Evolutionary conservation across 2,888 invertebrate species (phyloP).

Genomic region (Didymodactylos carnosus): DNA sequence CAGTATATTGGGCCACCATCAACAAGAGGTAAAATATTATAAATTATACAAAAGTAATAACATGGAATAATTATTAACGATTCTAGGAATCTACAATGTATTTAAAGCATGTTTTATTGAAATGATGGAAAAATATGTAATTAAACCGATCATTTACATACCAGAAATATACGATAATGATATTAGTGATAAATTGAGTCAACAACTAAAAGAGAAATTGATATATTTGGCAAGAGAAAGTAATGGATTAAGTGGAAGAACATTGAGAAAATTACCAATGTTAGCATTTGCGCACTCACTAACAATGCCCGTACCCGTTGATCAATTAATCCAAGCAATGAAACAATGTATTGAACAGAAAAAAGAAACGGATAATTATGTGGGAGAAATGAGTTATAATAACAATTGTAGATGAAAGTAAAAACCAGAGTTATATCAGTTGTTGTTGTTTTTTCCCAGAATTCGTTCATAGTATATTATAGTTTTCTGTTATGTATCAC

Average conservation of each 20-base stretch:
- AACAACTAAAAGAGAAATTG: conserved; percentile 38
- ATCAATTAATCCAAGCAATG: background rate
- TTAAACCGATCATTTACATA: no score
- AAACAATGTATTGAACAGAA: background rate
- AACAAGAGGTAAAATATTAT: no score
- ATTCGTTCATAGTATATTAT: no score
- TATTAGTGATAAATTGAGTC: no score
- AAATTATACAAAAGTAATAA: no score
- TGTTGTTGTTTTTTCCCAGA: no score
- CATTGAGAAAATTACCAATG: conserved; percentile 67
- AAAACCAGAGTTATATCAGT: no score
- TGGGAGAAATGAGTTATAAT: no score
- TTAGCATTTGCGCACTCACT: conserved; percentile 39
- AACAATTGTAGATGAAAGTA: no score
- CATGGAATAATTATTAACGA: no score
- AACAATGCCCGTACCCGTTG: background rate
- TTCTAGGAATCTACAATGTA: conserved; percentile 63
- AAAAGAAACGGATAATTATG: background rate
- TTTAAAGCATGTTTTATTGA: conserved; percentile 60
- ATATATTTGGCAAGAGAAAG: background rate
- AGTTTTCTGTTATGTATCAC: no score
- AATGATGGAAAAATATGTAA: conserved; percentile 40
- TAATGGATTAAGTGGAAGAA: conserved; percentile 51
- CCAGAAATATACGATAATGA: no score
- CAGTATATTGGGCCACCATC: conserved; percentile 67